Evolutionary conservation across 2,797 vertebrate genomes (phyloP), one percentile per base, ranked within the genome.

Genomic region (Streptopelia turtur): DNA sequence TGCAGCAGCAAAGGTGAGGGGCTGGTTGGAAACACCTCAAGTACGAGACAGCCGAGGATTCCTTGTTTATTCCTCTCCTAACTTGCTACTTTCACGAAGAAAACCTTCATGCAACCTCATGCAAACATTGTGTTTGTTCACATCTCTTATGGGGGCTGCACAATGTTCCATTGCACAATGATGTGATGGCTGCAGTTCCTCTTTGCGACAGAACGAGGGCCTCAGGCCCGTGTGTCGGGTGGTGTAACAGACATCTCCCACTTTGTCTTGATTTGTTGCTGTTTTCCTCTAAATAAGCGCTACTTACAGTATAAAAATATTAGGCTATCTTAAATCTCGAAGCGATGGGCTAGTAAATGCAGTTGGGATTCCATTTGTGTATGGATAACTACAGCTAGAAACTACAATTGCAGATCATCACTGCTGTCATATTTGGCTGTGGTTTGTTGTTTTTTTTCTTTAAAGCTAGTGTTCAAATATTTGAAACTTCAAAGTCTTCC

Each of bases 401-500:
- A 83, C 52, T 85, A 4, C 56, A 56, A 13, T 7, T 81, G 65
- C n/a, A 59, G 30, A 52, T 47, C 43, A 64, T 57, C 59, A 14
- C 47, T 87, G 83, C 43, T 59, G 22, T 68, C 71, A 37, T 78
- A 65, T 86, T 79, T 72, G 35, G 33, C 63, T 72, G 55, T 35
- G 1, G 5, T 4, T 57, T 13, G 33, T 22, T 41, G 16, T 63
- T 85, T 89, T 70, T 65, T 43, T 69, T 37, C 63, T 90, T 86
- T 87, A 91, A 94, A 88, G 43, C 43, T 70, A 13, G 24, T 64
- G 49, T 88, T 96, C 85, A 94, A 91, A 79, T 69, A 77, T 39
- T 94, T 89, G 23, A 86, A 81, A 93, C 91, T 79, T 95, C 91
- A 91, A 95, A 93, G 90, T 79, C 66, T 88, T 94, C n/a, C 43